Evolutionary conservation across 1,140 invertebrate genomes (phyloP), one percentile per base, ranked within the genome.

Genomic region (Periplaneta americana): DNA sequence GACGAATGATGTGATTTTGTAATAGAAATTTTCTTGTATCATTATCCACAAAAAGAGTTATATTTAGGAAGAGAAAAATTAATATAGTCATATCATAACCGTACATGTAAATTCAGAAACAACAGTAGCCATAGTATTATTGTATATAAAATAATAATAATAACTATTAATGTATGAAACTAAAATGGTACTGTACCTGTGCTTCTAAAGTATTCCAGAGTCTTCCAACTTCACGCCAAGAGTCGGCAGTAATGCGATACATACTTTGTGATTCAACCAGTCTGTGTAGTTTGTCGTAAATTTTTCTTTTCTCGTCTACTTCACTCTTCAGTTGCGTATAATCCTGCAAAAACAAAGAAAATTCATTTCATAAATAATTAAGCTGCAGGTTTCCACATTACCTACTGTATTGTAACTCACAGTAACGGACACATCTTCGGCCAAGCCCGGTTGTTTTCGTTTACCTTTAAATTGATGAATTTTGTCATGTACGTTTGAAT

Each of bases 131-230:
- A n/a, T n/a, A n/a, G n/a, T n/a, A n/a, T n/a, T n/a, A n/a, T n/a
- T n/a, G n/a, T n/a, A n/a, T n/a, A n/a, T n/a, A n/a, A n/a, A n/a
- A n/a, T n/a, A 82, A 75, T 75, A 17, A 28, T 5, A 57, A 15
- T 80, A 75, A 76, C 28, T 17, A 82, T 66, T 75, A 74, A 31
- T 66, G 28, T 39, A 35, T 36, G 34, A 8, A 33, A 80, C 74
- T 9, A 66, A 33, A 37, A 36, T 74, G n/a, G 34, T 36, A 85
- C 17, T 86, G 85, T 85, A 91, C 88, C 48, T 90, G 88, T 83
- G 92, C 88, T 87, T 96, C 92, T 32, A 96, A 88, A 86, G 94
- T 93, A 82, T 92, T 91, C 96, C 96, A 97, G 32, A 96, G 88
- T 35, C 88, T 89, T 82, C 94, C 92, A 15, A 96, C 91, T 83